Base-by-base conservation (phyloP, 2,888 invertebrate species). In the Oeneis ivallda region DNA sequence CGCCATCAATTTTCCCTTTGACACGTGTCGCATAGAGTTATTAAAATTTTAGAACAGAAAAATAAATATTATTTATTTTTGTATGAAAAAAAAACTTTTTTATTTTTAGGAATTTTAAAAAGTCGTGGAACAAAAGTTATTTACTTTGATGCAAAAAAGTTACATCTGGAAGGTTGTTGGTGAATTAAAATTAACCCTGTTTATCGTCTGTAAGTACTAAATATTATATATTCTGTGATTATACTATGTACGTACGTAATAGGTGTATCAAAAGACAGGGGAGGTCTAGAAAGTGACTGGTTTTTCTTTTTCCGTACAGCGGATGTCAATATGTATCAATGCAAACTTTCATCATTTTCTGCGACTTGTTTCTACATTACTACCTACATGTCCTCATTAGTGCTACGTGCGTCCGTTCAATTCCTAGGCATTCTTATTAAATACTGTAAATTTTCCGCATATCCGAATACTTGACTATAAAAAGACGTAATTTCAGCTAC, bases 321-420 rank as follows among this genome's bases (percentile, higher is more conserved):
- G 64, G 67, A 69, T 62, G 59, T 66, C 64, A 64, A 64, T 67
- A 69, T 54, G 58, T 57, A 59, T 45, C 61, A 67, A 64, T 59
- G 66, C 58, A 47, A 61, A 64, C 67, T 69, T 64, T 64, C 69
- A 62, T 67, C 58, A 61, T 66, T 69, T 69, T 67, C 58, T 64
- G 34, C 45, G 13, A 62, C 69, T 45, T 53, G 64, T 62, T 62
- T 62, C 58, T 61, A 56, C 47, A 39, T 56, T 41, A 56, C 41
- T 56, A 39, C 56, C 56, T 50, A 57, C 57, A 47, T 54, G 59
- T 43, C 45, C 64, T 17, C 63, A 53, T 61, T 63, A 54, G 11
- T 60, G 26, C n/a, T 19, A 39, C 7, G 56, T 41, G 4, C 7
- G 56, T 41, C 9, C 7, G 39, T 17, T 41, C 19, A 11, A 56